Percentiles rank a stretch among this genome's conserved stretches.
phyloP scores from a whole-genome alignment of 2,797 vertebrate genomes.

The Takifugu ocellatus region DNA sequence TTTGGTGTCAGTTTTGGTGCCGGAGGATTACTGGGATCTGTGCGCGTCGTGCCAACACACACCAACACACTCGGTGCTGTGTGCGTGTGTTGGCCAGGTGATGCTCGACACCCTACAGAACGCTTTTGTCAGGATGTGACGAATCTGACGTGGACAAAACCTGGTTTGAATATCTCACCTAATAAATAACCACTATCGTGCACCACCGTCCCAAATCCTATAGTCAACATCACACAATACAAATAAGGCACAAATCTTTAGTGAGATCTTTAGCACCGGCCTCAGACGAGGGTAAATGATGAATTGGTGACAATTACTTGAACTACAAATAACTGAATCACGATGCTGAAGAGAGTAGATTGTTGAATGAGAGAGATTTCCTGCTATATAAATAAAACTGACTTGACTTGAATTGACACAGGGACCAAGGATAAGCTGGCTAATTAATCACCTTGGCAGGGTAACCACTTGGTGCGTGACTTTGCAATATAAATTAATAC shows the following conservation, averaged over 20 bases:
- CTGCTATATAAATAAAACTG: neutral
- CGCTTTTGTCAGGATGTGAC: constrained; percentile 10
- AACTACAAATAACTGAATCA: too few species aligned
- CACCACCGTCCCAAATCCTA: too few species aligned
- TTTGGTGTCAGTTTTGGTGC: constrained; percentile 26
- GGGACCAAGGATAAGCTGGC: neutral
- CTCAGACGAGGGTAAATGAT: too few species aligned
- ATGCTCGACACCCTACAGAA: constrained; percentile 18
- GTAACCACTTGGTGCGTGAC: neutral
- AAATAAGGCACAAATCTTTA: too few species aligned
- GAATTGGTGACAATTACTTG: too few species aligned
- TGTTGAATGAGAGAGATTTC: neutral
- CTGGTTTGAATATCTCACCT: constrained; percentile 1
- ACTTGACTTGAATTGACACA: neutral
- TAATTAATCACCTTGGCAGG: constrained; percentile 4
- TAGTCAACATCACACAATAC: too few species aligned
- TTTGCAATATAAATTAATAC: neutral
- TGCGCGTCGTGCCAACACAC: constrained; percentile 10
- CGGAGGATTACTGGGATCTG: constrained; percentile 36
- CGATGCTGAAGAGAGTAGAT: too few species aligned
- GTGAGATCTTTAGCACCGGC: too few species aligned
- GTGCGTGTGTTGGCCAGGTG: constrained; percentile 22
- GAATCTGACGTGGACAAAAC: constrained; percentile 15
- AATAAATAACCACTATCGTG: neutral
- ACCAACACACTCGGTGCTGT: constrained; percentile 12